Conservation (phyloP, 92 coral and sea anemone genomes). For the Actinostola sp. region DNA sequence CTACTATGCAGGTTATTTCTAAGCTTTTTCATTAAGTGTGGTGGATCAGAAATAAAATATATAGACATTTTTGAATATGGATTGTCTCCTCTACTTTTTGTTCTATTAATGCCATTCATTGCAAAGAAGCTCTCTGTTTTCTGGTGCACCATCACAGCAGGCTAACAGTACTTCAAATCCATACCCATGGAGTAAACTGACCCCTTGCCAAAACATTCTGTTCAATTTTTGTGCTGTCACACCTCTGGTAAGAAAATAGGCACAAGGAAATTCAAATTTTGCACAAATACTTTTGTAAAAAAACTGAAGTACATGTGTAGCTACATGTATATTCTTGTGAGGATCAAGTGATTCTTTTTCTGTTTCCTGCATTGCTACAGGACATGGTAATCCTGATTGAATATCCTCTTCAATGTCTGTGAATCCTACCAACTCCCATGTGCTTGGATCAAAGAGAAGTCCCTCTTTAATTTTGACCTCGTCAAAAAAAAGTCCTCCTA, state of each 20-base stretch:
- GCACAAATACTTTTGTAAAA: constrained; percentile 45
- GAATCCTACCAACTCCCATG: constrained; percentile 62
- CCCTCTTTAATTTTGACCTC: constrained; percentile 64
- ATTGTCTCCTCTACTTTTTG: constrained; percentile 39
- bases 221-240: constrained; percentile 45
- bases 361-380: background rate
- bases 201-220: constrained; percentile 67
- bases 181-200: constrained; percentile 56
- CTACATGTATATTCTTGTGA: constrained; percentile 10
- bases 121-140: constrained; percentile 49
- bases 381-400: constrained; percentile 4
- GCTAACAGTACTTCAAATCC: constrained; percentile 40
- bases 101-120: constrained; percentile 49
- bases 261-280: constrained; percentile 60
- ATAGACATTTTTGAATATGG: constrained; percentile 39
- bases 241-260: constrained; percentile 56
- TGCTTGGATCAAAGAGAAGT: constrained; percentile 50
- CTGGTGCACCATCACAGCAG: constrained; percentile 68
- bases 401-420: constrained; percentile 52
- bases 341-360: constrained; percentile 11
- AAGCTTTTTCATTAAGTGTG: constrained; percentile 56
- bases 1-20: constrained; percentile 51
- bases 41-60: constrained; percentile 63
- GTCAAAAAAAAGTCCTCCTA: constrained; percentile 61
- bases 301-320: constrained; percentile 65